Evolutionary conservation across 2,113 vertebrate genomes (phyloP).

Genomic region (Neolamprologus sp.): DNA sequence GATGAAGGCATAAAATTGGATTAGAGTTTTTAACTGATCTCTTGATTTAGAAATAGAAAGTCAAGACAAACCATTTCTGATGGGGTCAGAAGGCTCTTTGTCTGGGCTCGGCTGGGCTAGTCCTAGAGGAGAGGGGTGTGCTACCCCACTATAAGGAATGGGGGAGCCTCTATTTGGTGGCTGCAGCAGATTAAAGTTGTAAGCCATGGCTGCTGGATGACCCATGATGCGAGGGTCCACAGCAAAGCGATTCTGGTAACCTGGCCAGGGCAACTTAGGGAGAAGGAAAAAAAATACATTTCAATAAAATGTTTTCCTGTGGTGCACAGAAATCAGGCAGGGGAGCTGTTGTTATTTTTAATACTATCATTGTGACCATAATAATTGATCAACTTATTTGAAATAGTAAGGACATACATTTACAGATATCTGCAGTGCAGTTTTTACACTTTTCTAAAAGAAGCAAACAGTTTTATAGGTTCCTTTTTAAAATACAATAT

Average conservation of each 20-base stretch:
- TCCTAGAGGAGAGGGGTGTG: constrained; percentile 86
- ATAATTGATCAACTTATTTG: not conserved
- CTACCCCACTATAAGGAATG: constrained; percentile 85
- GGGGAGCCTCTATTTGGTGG: constrained; percentile 89
- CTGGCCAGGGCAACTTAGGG: constrained; percentile 87
- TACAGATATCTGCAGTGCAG: not conserved
- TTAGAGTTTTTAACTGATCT: not conserved
- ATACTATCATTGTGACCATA: not conserved
- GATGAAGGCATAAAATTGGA: not conserved
- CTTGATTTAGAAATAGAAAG: not conserved
- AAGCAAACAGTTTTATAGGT: not conserved
- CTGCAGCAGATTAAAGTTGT: constrained; percentile 94
- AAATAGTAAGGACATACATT: not conserved
- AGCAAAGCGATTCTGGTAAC: constrained; percentile 95
- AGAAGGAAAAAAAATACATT: not conserved
- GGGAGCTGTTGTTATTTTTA: not conserved
- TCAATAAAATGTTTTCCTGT: not conserved
- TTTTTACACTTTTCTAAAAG: not conserved
- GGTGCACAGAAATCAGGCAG: not conserved
- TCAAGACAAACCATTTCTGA: constrained; percentile 78
- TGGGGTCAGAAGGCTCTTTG: constrained; percentile 87
- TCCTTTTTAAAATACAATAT: not conserved
- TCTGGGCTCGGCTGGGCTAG: constrained; percentile 84
- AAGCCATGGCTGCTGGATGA: constrained; percentile 95
- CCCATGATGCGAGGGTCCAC: constrained; percentile 94